Evolutionary conservation across 2,797 vertebrate genomes (phyloP).

Genomic region (Rhinichthys osculus): DNA sequence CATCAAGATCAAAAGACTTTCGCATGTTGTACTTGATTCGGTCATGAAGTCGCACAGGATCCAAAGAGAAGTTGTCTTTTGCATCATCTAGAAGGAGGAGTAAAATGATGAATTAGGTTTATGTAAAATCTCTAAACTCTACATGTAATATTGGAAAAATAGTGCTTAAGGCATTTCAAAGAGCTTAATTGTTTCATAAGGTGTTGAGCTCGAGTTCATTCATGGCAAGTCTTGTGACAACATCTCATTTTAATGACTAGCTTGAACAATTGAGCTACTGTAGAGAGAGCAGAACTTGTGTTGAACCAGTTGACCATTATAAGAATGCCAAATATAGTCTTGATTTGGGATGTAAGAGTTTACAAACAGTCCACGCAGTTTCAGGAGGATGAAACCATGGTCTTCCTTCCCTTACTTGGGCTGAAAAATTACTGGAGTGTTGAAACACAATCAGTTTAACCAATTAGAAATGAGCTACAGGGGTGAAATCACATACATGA

Average conservation of each 20-base stretch:
- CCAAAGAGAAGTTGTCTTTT: constrained; percentile 41
- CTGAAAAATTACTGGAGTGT: neutral
- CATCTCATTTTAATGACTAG: constrained; percentile 6
- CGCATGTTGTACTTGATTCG: constrained; percentile 83
- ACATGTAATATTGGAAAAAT: neutral
- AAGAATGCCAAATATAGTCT: neutral
- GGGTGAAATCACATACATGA: neutral
- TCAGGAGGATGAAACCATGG: neutral
- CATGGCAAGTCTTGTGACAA: neutral
- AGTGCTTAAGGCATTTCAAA: neutral
- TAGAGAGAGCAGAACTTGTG: neutral
- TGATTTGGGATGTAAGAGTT: neutral
- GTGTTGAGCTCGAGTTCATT: neutral
- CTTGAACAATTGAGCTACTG: constrained; percentile 20
- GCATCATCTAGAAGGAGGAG: constrained; percentile 68
- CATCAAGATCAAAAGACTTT: constrained; percentile 76
- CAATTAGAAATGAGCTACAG: neutral
- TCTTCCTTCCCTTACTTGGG: neutral
- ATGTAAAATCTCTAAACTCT: neutral
- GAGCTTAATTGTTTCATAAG: constrained; percentile 22
- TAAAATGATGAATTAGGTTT: neutral
- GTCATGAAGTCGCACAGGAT: constrained; percentile 19
- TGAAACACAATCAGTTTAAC: neutral
- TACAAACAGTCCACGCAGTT: neutral
- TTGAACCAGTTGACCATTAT: neutral